These are phyloP conservation scores for Epinephelus cyanopodus DNA, from an alignment of 2,113 vertebrate genomes.

Conservation along the genomic window DNA sequence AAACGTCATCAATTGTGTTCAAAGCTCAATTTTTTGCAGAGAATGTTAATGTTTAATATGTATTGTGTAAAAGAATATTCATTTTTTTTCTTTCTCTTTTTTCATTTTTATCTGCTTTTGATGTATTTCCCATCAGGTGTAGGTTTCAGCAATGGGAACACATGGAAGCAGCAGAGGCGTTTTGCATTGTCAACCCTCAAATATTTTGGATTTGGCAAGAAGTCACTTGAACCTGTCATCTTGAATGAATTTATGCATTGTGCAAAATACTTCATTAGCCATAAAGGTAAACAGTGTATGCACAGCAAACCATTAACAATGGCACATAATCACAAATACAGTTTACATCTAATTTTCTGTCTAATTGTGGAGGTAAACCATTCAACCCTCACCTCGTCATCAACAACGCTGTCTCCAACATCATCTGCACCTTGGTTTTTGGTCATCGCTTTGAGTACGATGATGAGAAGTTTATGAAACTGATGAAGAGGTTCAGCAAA, in stretches of 20 bases:
- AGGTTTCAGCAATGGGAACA: slow-evolving; percentile 50
- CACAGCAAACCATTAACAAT: accelerated
- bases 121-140: slow-evolving; percentile 42
- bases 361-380: slow-evolving; percentile 44
- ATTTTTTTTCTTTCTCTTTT: not conserved
- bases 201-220: slow-evolving; percentile 86
- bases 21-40: no score
- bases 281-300: slow-evolving; percentile 6
- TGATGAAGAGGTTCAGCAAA: slow-evolving; percentile 78
- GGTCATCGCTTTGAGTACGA: slow-evolving; percentile 87
- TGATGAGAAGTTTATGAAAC: slow-evolving; percentile 79
- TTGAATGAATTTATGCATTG: slow-evolving; percentile 79
- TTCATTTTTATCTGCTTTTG: not conserved
- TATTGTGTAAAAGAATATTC: no score
- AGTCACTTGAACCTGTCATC: slow-evolving; percentile 82
- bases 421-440: slow-evolving; percentile 89
- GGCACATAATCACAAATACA: accelerated
- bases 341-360: not conserved
- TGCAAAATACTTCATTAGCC: slow-evolving; percentile 1
- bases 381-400: slow-evolving; percentile 84
- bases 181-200: slow-evolving; percentile 82
- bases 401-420: slow-evolving; percentile 86
- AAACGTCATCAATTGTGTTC: no score
- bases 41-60: no score
- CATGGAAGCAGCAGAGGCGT: slow-evolving; percentile 83